A percentile compares a stretch with the other conserved stretches of the same genome.
These are phyloP conservation scores for Mionectes macconnelli DNA, from an alignment of 2,113 vertebrate species.

Conservation along the genomic window DNA sequence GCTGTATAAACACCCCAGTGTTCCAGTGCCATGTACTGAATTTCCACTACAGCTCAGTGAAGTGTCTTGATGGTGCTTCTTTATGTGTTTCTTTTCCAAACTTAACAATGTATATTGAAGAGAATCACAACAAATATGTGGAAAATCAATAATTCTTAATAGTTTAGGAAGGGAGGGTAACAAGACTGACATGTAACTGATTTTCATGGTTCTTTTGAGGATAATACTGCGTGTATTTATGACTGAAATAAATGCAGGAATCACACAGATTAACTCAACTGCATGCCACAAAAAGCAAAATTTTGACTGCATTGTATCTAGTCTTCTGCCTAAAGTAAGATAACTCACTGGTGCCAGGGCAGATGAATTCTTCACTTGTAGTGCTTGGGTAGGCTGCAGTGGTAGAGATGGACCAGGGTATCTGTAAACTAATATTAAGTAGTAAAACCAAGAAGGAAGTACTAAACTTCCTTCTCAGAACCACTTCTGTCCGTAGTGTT, in stretches of 20 bases:
- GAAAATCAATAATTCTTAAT: not conserved
- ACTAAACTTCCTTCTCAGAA: not conserved
- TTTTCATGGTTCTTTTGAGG: not conserved
- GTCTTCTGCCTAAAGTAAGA: not conserved
- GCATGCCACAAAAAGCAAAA: not conserved
- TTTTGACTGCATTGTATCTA: not conserved
- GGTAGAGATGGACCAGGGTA: accelerated
- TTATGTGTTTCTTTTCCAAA: not conserved
- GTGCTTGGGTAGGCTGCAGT: not conserved
- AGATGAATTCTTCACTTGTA: not conserved
- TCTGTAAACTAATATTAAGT: not conserved
- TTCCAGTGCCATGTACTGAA: not conserved
- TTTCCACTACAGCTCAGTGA: not conserved
- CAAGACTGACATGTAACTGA: not conserved
- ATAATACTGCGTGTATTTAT: not conserved
- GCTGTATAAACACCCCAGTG: not conserved
- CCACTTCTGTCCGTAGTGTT: not conserved
- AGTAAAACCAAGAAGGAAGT: not conserved
- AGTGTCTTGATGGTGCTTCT: not conserved
- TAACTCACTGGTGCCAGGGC: not conserved
- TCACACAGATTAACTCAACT: not conserved
- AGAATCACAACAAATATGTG: not conserved
- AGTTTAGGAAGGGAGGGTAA: not conserved
- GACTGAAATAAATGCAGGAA: not conserved
- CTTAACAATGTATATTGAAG: not conserved